Percentiles rank a stretch among this genome's conserved stretches.
Evolutionary conservation across 2,797 vertebrate genomes (phyloP).

Genomic region (Brotula barbata): DNA sequence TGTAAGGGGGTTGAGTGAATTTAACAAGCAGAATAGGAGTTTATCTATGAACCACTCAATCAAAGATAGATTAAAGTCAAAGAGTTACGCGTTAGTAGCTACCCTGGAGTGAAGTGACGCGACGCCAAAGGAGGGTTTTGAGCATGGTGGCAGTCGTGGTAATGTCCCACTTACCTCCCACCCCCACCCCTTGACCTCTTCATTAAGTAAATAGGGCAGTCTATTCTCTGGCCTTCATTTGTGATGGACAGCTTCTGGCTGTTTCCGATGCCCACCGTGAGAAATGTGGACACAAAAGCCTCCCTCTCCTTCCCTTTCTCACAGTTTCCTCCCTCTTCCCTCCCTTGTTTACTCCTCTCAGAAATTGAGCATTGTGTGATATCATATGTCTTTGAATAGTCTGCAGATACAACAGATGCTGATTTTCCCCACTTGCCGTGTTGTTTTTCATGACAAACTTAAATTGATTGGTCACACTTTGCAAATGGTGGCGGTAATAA

Average conservation of each 20-base stretch:
- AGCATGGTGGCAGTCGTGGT: slow-evolving; percentile 41
- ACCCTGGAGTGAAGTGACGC: no score
- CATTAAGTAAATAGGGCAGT: slow-evolving; percentile 68
- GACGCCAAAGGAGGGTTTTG: slow-evolving; percentile 20
- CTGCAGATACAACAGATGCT: slow-evolving; percentile 63
- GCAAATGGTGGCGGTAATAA: slow-evolving; percentile 52
- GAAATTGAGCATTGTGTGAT: slow-evolving; percentile 51
- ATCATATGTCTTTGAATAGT: slow-evolving; percentile 61
- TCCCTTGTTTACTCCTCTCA: slow-evolving; percentile 30
- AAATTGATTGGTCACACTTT: slow-evolving; percentile 74
- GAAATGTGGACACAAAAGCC: slow-evolving; percentile 65
- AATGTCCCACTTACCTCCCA: slow-evolving; percentile 32
- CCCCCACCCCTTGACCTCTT: slow-evolving; percentile 57
- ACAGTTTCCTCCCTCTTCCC: slow-evolving; percentile 54
- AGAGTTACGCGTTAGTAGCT: no score
- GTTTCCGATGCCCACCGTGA: slow-evolving; percentile 68
- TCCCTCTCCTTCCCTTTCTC: slow-evolving; percentile 47
- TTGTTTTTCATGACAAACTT: slow-evolving; percentile 68
- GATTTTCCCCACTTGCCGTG: slow-evolving; percentile 61
- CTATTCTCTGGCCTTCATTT: slow-evolving; percentile 56
- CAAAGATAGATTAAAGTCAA: no score
- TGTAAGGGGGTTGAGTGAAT: no score
- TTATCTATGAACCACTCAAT: no score
- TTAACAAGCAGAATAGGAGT: no score
- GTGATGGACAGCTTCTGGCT: slow-evolving; percentile 71